These are phyloP conservation scores for Chaetodon trifasciatus DNA, from an alignment of 2,797 vertebrate species.

Conservation along the genomic window DNA sequence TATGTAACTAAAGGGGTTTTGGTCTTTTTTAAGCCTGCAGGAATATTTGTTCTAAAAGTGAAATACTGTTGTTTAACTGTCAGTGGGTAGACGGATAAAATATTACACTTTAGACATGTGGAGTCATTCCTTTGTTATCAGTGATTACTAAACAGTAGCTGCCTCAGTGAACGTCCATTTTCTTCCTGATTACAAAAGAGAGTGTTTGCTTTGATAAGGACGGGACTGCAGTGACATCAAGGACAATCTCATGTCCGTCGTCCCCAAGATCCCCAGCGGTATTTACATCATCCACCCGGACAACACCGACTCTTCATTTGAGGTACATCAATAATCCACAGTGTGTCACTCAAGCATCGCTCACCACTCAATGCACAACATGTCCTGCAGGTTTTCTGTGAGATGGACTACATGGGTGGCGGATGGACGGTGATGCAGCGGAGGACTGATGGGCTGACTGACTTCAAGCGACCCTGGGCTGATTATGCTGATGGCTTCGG, in stretches of 20 bases:
- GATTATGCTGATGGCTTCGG: slow-evolving; percentile 93
- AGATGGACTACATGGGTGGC: slow-evolving; percentile 96
- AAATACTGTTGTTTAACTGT: not conserved
- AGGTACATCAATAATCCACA: slow-evolving; percentile 80
- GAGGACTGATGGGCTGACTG: slow-evolving; percentile 88
- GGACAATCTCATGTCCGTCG: slow-evolving; percentile 87
- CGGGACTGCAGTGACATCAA: slow-evolving; percentile 94
- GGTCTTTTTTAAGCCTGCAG: not conserved
- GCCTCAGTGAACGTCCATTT: not conserved
- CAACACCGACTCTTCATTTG: slow-evolving; percentile 91
- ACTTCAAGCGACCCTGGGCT: slow-evolving; percentile 91
- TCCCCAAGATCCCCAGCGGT: slow-evolving; percentile 94
- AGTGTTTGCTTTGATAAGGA: slow-evolving; percentile 77
- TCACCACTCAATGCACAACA: not conserved
- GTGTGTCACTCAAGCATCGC: not conserved
- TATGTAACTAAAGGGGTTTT: not conserved
- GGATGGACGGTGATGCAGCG: slow-evolving; percentile 95
- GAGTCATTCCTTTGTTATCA: not conserved
- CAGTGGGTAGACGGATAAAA: not conserved
- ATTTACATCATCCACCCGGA: slow-evolving; percentile 94
- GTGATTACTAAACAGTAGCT: not conserved
- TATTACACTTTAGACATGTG: not conserved
- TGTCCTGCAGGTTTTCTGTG: slow-evolving; percentile 91
- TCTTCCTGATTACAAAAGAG: not conserved
- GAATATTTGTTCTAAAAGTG: not conserved